Evolutionary conservation across 2,888 invertebrate genomes (phyloP).

Genomic region (Itoplectis maculator): DNA sequence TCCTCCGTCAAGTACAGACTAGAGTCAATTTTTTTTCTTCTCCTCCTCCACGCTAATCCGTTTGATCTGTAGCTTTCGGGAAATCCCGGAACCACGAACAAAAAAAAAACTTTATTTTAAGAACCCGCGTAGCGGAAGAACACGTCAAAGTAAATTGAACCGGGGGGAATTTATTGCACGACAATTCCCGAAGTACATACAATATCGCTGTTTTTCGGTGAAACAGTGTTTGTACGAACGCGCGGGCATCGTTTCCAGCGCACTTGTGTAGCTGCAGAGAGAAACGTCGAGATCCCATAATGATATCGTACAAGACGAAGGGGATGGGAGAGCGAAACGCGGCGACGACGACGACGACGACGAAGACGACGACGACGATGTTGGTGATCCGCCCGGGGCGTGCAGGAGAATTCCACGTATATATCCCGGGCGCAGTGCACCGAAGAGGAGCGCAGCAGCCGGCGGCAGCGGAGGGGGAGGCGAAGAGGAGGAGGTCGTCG

Average conservation of each 20-base stretch:
- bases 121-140: background rate
- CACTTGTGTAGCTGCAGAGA: background rate
- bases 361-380: constrained; percentile 21
- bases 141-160: constrained; percentile 7
- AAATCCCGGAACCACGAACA: background rate
- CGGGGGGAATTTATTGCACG: background rate
- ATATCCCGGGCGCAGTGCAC: constrained; percentile 18
- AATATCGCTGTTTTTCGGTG: background rate
- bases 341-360: constrained; percentile 35
- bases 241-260: background rate
- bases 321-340: constrained; percentile 20
- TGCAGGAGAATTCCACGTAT: constrained; percentile 54
- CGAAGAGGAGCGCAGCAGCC: constrained; percentile 42
- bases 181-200: background rate
- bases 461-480: constrained; percentile 34
- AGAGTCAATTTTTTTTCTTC: no score
- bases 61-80: background rate
- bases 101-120: background rate
- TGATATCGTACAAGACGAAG: constrained; percentile 37
- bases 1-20: no score
- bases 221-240: background rate
- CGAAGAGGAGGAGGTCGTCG: constrained; percentile 24
- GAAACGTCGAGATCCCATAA: constrained; percentile 39
- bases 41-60: no score
- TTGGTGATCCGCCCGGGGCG: constrained; percentile 52